phyloP scores from a whole-genome alignment of 2,888 invertebrate species.

The Hypselothyrea guttata region DNA sequence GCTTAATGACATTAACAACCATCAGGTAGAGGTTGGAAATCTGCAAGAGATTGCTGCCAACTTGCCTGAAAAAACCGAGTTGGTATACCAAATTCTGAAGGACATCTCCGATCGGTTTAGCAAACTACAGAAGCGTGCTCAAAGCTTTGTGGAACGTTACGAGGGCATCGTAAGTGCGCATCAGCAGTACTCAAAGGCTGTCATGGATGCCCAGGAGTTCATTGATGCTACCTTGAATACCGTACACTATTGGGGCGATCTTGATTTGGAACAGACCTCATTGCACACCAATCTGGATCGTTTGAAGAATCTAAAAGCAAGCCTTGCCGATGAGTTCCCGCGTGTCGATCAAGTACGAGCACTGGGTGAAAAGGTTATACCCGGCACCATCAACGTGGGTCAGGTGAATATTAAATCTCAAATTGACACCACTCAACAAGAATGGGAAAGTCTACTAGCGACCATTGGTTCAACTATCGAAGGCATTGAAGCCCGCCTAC shows the following conservation, averaged over 20 bases:
- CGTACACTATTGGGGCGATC: conserved; percentile 91
- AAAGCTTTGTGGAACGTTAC: conserved; percentile 91
- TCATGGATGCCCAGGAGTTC: conserved; percentile 94
- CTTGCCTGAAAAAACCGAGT: conserved; percentile 90
- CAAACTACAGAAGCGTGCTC: conserved; percentile 87
- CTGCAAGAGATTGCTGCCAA: conserved; percentile 90
- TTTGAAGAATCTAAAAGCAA: conserved; percentile 89
- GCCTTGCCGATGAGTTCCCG: conserved; percentile 92
- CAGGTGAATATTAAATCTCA: conserved; percentile 93
- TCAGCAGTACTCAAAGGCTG: conserved; percentile 93
- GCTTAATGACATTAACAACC: conserved; percentile 91
- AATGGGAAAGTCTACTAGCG: conserved; percentile 92
- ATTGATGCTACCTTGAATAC: conserved; percentile 92
- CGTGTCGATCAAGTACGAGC: conserved; percentile 90
- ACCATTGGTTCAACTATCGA: conserved; percentile 90
- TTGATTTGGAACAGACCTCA: conserved; percentile 91
- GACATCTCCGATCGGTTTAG: conserved; percentile 89
- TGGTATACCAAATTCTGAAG: conserved; percentile 88
- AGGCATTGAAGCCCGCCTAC: conserved; percentile 90
- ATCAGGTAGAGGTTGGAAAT: conserved; percentile 92
- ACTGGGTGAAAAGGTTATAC: conserved; percentile 94
- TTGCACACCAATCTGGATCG: conserved; percentile 93
- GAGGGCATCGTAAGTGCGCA: conserved; percentile 94
- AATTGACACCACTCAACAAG: conserved; percentile 93
- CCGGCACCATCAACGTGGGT: conserved; percentile 91